Evolutionary conservation across 2,888 invertebrate genomes (phyloP).

Genomic region (Mesodorylaimus sp.): DNA sequence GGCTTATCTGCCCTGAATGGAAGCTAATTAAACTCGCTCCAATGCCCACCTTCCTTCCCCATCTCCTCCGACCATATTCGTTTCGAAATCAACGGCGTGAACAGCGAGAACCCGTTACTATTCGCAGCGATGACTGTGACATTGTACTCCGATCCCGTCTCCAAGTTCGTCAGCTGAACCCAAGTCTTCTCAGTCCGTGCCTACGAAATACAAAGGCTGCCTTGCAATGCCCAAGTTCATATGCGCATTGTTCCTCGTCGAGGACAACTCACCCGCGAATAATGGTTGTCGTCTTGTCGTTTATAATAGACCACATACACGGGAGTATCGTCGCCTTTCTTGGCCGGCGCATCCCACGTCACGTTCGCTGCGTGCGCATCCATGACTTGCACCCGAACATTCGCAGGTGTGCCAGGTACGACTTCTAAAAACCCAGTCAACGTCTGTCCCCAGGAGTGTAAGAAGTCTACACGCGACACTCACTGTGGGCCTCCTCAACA

Average conservation of each 20-base stretch:
- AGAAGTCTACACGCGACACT: constrained; percentile 6
- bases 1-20: too few species aligned
- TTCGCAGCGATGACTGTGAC: constrained; percentile 64
- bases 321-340: constrained; percentile 62
- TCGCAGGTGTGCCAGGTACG: constrained; percentile 59
- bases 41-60: too few species aligned
- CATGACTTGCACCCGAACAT: constrained; percentile 42
- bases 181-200: not conserved
- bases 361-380: constrained; percentile 37
- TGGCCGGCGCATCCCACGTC: constrained; percentile 58
- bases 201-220: not conserved
- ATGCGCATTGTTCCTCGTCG: not conserved
- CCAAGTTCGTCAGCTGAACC: constrained; percentile 40
- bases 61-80: not conserved
- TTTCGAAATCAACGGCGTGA: not conserved
- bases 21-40: too few species aligned
- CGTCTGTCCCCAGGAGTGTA: not conserved
- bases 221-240: not conserved
- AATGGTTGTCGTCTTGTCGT: not conserved
- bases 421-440: constrained; percentile 34
- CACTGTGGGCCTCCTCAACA: constrained; percentile 55
- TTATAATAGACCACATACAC: constrained; percentile 42
- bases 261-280: not conserved
- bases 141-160: constrained; percentile 55
- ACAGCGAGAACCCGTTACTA: constrained; percentile 40